Percentiles rank a stretch among this genome's conserved stretches.
phyloP scores from a whole-genome alignment of 2,797 vertebrate genomes.

The Chromis chromis region DNA sequence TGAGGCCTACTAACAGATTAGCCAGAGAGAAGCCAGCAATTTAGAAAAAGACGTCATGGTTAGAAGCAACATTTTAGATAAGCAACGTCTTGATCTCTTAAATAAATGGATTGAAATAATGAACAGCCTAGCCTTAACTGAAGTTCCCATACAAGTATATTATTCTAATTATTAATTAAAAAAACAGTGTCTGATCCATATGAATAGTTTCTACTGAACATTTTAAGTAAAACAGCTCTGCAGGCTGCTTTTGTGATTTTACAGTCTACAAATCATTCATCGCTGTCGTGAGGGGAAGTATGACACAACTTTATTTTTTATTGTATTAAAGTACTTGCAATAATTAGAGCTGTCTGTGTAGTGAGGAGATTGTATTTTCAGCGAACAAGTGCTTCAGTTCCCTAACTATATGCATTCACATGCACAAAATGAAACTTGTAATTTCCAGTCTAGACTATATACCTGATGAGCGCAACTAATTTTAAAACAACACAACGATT shows the following conservation, averaged over 20 bases:
- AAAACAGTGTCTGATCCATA: neutral
- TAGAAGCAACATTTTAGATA: slow-evolving; percentile 2
- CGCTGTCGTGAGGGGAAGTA: neutral
- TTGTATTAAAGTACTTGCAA: neutral
- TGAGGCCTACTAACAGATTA: slow-evolving; percentile 49
- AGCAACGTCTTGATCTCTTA: neutral
- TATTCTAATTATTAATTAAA: neutral
- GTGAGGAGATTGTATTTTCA: neutral
- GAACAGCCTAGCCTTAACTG: too few relatives aligned
- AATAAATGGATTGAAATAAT: too few relatives aligned
- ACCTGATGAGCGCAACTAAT: too few relatives aligned
- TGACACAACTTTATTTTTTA: neutral
- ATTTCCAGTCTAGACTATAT: too few relatives aligned
- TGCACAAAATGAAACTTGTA: too few relatives aligned
- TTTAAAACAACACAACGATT: too few relatives aligned
- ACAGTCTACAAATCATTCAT: neutral
- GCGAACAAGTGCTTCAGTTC: too few relatives aligned
- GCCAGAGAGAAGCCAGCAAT: slow-evolving; percentile 7
- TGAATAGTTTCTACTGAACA: neutral
- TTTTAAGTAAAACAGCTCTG: neutral
- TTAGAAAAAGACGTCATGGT: neutral
- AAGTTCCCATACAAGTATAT: neutral
- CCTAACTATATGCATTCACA: too few relatives aligned
- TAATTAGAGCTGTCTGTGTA: neutral
- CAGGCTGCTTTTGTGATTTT: neutral